Evolutionary conservation across 2,888 invertebrate genomes (phyloP), one percentile per base, ranked within the genome.

Genomic region (Busseola fusca): DNA sequence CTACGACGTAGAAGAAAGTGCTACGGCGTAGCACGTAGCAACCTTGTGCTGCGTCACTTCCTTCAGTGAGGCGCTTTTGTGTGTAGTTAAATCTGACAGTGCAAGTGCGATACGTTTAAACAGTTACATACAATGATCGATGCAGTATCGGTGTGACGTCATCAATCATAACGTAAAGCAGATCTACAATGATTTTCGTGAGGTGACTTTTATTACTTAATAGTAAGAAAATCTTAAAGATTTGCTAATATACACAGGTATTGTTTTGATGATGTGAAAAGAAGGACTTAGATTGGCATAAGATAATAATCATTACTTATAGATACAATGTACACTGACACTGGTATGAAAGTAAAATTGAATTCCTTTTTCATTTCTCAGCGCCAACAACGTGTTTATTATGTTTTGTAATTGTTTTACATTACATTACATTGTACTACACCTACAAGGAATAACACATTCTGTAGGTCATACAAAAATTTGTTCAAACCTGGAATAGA

Each of bases 21-120:
- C 67, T 74, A 73, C 77, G 62, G 7, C 80, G 65, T 65, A 66
- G 67, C 54, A 3, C 48, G 48, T 62, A 69, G 63, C 64, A n/a
- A 0, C 9, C 56, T 12, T 18, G 16, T 14, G 52, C 56, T 78
- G 69, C 57, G 64, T 62, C 37, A 69, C 48, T 54, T 69, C 45
- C 76, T 54, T 18, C 10, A 42, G 50, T 42, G 74, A 10, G n/a
- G 27, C n/a, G 14, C 6, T 37, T 25, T 14, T 4, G 27, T 54
- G 48, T 1, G n/a, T 48, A 16, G 7, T 48, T 40, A 3, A 34
- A 34, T 54, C 25, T 40, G 10, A 45, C 14, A 34, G 65, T 65
- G 30, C 4, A 45, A n/a, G 18, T 27, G 37, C n/a, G 18, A n/a
- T 34, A 37, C n/a, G 18, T 34, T n/a, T 34, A 12, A 18, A 27